Conservation (phyloP, 2,888 invertebrate species). For the Agrilus cyanescens region DNA sequence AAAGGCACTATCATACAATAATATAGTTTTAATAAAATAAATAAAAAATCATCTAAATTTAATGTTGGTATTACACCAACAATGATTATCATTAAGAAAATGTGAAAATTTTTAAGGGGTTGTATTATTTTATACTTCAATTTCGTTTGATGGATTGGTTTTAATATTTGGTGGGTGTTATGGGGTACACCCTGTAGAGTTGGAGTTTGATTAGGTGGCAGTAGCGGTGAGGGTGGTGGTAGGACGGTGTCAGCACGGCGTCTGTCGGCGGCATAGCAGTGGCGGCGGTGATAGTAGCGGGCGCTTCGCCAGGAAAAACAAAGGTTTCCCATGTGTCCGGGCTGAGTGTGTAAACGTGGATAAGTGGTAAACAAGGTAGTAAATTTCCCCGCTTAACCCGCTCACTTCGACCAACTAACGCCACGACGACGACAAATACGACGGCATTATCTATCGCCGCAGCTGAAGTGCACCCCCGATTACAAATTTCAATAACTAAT, state of each 20-base stretch:
- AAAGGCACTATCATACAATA: too few species aligned
- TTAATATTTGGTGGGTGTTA: too few species aligned
- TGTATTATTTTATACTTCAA: too few species aligned
- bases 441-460: slow-evolving; percentile 10
- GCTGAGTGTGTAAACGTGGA: slow-evolving; percentile 37
- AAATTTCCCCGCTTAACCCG: slow-evolving; percentile 30
- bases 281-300: slow-evolving; percentile 20
- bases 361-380: slow-evolving; percentile 41
- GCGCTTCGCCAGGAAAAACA: slow-evolving; percentile 35
- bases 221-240: slow-evolving; percentile 15
- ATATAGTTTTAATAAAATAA: too few species aligned
- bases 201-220: slow-evolving; percentile 29
- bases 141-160: too few species aligned
- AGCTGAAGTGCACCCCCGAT: too few species aligned
- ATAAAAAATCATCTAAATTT: too few species aligned
- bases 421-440: slow-evolving; percentile 21
- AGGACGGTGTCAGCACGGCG: slow-evolving; percentile 17
- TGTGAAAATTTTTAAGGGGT: too few species aligned
- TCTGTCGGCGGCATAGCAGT: slow-evolving; percentile 17
- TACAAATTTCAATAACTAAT: too few species aligned
- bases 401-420: slow-evolving; percentile 15
- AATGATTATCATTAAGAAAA: too few species aligned
- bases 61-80: too few species aligned
- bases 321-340: slow-evolving; percentile 29
- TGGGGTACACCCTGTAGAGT: too few species aligned